Conservation (phyloP, 2,888 invertebrate species). For the Cheilosia pagana region DNA sequence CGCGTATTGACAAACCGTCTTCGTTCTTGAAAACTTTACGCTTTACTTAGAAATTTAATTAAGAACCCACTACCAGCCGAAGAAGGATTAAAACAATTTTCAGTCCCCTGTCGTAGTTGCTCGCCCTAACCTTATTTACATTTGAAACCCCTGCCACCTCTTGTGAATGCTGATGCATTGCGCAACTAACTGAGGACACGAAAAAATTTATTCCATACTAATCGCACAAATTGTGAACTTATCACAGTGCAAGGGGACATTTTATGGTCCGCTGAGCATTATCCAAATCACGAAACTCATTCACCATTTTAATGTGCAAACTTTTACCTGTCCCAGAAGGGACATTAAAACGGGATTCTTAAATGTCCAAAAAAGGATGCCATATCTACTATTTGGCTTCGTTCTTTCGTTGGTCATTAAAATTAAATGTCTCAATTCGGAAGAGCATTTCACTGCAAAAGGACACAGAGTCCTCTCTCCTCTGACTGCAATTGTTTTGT, state of each 20-base stretch:
- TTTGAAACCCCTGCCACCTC: not conserved
- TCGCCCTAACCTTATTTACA: not conserved
- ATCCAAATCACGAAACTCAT: slow-evolving; percentile 45
- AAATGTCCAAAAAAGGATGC: not conserved
- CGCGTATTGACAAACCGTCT: too few relatives aligned
- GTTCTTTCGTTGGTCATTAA: not conserved
- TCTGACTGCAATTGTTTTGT: not conserved
- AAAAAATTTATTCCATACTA: slow-evolving; percentile 43
- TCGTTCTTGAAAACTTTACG: too few relatives aligned
- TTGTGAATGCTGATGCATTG: too few relatives aligned
- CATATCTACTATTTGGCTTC: not conserved
- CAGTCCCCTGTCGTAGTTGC: not conserved
- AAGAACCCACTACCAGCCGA: slow-evolving; percentile 9
- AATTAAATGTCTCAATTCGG: slow-evolving; percentile 35
- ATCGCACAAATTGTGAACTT: slow-evolving; percentile 51
- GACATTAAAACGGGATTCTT: not conserved
- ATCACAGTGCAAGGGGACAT: slow-evolving; percentile 36
- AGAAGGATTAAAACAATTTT: slow-evolving; percentile 22
- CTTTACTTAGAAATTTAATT: slow-evolving; percentile 1
- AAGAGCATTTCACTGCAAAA: slow-evolving; percentile 11
- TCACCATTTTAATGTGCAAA: slow-evolving; percentile 41
- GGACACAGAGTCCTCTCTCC: too few relatives aligned
- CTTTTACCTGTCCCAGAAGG: slow-evolving; percentile 26
- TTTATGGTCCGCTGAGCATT: slow-evolving; percentile 29
- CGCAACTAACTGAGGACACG: not conserved